These are phyloP conservation scores for Chlorocebus sabaeus DNA, from an alignment of 2,113 vertebrate species.

Conservation along the genomic window DNA sequence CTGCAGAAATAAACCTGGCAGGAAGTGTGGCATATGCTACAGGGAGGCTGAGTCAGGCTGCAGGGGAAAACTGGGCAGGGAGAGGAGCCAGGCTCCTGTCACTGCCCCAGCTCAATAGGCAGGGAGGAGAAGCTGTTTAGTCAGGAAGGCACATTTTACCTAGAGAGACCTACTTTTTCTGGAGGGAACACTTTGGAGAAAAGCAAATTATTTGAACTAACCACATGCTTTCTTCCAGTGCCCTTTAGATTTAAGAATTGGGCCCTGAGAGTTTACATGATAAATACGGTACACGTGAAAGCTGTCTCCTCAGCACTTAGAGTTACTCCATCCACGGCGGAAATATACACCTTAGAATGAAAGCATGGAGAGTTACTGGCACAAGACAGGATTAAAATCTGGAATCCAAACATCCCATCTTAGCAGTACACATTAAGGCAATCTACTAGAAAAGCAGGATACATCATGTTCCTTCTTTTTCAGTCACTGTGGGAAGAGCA, in stretches of 20 bases:
- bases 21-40: background rate
- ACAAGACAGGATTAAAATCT: background rate
- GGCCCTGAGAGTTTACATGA: background rate
- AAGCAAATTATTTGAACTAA: background rate
- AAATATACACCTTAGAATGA: background rate
- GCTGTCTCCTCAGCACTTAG: background rate
- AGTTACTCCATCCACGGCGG: background rate
- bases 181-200: background rate
- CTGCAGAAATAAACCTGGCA: background rate
- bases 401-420: too few relatives aligned
- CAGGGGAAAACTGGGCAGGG: background rate
- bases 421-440: background rate
- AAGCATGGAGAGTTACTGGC: background rate
- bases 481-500: background rate
- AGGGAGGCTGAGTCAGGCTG: background rate
- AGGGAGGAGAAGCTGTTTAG: background rate
- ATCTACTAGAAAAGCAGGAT: background rate
- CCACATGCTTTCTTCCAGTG: background rate
- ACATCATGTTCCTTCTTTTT: background rate
- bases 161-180: background rate
- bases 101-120: background rate
- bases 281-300: background rate
- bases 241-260: background rate
- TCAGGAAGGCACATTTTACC: background rate
- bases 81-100: background rate